Evolutionary conservation across 2,797 vertebrate genomes (phyloP).

Genomic region (Echiichthys vipera): DNA sequence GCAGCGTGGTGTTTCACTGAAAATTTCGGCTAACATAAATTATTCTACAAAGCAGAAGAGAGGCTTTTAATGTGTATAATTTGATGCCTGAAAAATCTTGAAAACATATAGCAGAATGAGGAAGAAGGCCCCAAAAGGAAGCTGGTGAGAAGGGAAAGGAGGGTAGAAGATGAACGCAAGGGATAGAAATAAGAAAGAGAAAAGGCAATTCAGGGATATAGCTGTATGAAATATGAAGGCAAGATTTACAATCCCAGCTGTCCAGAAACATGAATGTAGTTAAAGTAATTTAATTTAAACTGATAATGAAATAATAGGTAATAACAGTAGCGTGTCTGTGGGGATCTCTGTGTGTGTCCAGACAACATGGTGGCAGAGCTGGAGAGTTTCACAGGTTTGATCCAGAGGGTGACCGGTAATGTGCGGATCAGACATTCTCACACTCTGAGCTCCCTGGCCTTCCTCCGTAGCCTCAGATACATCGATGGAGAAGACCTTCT

Average conservation of each 20-base stretch:
- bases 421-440: slow-evolving; percentile 95
- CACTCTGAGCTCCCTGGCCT: slow-evolving; percentile 93
- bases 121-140: no score
- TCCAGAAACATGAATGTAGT: background rate
- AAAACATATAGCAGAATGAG: no score
- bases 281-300: no score
- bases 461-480: slow-evolving; percentile 93
- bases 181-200: background rate
- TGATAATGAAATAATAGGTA: background rate
- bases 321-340: slow-evolving; percentile 5
- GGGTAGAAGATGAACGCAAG: background rate
- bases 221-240: background rate
- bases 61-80: background rate
- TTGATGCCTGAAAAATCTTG: background rate
- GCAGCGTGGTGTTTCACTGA: background rate
- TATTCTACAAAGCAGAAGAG: background rate
- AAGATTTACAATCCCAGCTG: background rate
- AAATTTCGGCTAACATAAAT: background rate
- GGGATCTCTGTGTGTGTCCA: slow-evolving; percentile 65
- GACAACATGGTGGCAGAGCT: slow-evolving; percentile 96
- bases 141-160: no score
- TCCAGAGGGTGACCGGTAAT: slow-evolving; percentile 95
- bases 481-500: slow-evolving; percentile 93
- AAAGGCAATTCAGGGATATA: background rate
- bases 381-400: slow-evolving; percentile 96